A percentile compares a stretch with the other conserved stretches of the same genome.
Conservation (phyloP, 1,140 invertebrate species). For the Euborellia annulipes region DNA sequence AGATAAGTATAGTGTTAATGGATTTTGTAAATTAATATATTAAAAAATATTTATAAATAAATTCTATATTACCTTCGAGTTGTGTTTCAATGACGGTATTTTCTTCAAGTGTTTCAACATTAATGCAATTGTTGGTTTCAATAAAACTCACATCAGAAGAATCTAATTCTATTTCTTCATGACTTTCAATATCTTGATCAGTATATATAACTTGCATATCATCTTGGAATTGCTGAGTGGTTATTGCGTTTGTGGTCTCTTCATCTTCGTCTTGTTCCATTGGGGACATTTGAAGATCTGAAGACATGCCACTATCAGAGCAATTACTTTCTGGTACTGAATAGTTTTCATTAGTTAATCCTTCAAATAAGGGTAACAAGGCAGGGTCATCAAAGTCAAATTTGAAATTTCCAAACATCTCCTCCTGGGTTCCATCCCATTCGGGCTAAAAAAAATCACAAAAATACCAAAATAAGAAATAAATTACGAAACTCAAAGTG, state of each 20-base stretch:
- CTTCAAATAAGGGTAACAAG: neutral
- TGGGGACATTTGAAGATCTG: slow-evolving; percentile 7
- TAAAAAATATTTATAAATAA: no score
- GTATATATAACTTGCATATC: neutral
- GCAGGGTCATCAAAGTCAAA: slow-evolving; percentile 5
- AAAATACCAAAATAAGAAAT: neutral
- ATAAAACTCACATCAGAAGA: slow-evolving; percentile 4
- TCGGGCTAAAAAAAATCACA: slow-evolving; percentile 1
- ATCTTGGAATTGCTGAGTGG: no score
- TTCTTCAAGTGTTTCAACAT: neutral
- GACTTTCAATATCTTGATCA: neutral
- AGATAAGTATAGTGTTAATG: no score
- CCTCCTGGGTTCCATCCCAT: slow-evolving; percentile 4
- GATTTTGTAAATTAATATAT: no score
- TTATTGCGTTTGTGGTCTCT: neutral
- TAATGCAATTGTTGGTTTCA: neutral
- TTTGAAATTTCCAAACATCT: slow-evolving; percentile 5
- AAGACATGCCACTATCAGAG: slow-evolving; percentile 8
- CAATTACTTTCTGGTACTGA: slow-evolving; percentile 1
- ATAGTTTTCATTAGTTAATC: neutral
- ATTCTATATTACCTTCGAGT: no score
- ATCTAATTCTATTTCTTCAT: slow-evolving; percentile 7
- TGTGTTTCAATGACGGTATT: no score
- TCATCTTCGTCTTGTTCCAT: slow-evolving; percentile 4
- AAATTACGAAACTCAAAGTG: neutral